Percentiles rank a stretch among this genome's conserved stretches.
phyloP scores from a whole-genome alignment of 2,888 invertebrate genomes.

The Stenodema calcarata region DNA sequence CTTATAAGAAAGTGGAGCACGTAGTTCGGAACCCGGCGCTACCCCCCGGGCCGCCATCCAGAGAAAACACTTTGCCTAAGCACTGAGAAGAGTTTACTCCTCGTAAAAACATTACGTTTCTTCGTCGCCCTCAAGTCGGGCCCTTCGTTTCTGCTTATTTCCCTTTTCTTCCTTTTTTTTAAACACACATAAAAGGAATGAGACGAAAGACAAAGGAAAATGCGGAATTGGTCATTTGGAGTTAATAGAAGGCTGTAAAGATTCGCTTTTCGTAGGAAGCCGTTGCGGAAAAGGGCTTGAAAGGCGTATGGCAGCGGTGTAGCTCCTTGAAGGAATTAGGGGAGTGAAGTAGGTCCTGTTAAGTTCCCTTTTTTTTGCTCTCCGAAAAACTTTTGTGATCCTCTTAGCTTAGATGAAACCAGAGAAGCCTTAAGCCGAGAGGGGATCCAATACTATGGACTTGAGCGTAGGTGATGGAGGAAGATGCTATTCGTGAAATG shows the following conservation, averaged over 20 bases:
- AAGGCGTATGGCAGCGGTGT: not conserved
- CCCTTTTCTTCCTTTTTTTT: not conserved
- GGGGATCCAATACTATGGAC: not conserved
- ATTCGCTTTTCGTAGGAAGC: conserved; percentile 20
- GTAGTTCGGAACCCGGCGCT: not conserved
- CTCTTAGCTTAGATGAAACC: conserved; percentile 42
- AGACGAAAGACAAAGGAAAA: not conserved
- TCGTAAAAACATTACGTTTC: conserved; percentile 48
- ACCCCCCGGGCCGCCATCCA: not conserved
- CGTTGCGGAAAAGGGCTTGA: not conserved
- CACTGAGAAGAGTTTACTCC: conserved; percentile 31
- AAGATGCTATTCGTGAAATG: not conserved
- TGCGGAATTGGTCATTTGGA: not conserved
- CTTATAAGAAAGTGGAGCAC: conserved; percentile 41
- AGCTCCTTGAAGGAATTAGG: not conserved
- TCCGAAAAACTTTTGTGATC: conserved; percentile 29
- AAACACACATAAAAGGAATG: not conserved
- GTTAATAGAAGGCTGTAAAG: conserved; percentile 32
- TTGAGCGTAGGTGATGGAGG: not conserved
- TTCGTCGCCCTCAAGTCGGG: not conserved
- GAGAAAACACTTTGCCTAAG: conserved; percentile 45
- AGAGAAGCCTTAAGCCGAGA: not conserved
- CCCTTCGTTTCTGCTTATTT: not conserved
- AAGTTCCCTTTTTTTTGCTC: conserved; percentile 1
- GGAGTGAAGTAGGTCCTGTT: conserved; percentile 23